Evolutionary conservation across 2,888 invertebrate genomes (phyloP).

Genomic region (Nymphalis polychloros): DNA sequence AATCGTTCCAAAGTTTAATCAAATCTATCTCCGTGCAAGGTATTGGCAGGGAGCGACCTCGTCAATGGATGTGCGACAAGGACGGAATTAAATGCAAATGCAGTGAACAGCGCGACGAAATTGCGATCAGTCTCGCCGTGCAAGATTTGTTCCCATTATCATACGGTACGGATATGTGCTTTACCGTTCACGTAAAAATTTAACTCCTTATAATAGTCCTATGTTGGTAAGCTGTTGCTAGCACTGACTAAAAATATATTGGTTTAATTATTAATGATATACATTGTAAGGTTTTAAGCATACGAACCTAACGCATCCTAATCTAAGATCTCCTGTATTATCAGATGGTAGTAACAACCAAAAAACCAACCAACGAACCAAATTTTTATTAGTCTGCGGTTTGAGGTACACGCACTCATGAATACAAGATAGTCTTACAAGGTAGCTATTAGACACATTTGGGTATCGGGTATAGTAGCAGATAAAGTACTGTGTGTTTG

Average conservation of each 20-base stretch:
- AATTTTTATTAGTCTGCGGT: no score
- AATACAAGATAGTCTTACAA: neutral
- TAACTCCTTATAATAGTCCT: no score
- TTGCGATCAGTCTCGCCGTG: constrained; percentile 37
- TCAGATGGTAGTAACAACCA: no score
- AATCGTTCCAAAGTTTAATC: constrained; percentile 10
- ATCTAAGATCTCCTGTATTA: no score
- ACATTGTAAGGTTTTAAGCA: no score
- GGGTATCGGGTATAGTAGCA: neutral
- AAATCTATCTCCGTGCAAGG: constrained; percentile 9
- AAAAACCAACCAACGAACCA: no score
- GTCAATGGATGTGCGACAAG: constrained; percentile 13
- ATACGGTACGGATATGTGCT: constrained; percentile 1
- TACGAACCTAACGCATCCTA: no score
- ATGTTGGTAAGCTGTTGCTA: no score
- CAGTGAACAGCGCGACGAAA: constrained; percentile 37
- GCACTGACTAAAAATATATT: no score
- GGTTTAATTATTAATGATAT: no score
- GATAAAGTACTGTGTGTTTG: no score
- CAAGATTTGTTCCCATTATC: constrained; percentile 26
- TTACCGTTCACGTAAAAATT: neutral
- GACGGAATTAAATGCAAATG: constrained; percentile 44
- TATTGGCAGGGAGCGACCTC: neutral
- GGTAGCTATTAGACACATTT: neutral
- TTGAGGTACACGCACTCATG: no score